Percentiles rank a stretch among this genome's conserved stretches.
These are phyloP conservation scores for Drosophila ficusphila DNA, from an alignment of 1,140 invertebrate species.

Conservation along the genomic window DNA sequence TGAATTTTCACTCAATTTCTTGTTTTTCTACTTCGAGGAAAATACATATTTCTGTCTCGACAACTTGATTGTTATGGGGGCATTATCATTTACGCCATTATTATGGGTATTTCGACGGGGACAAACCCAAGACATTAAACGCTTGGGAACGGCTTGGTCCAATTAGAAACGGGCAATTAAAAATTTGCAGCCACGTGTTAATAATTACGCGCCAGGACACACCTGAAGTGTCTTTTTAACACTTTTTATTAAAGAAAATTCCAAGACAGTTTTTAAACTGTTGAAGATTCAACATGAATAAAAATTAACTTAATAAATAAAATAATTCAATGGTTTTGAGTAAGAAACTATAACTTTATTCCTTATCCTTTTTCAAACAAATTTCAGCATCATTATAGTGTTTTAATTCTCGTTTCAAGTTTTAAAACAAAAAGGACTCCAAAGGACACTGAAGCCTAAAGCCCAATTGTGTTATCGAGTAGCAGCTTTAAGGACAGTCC, in stretches of 20 bases:
- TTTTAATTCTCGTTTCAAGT: too few species aligned
- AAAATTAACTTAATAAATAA: too few species aligned
- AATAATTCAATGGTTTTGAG: too few species aligned
- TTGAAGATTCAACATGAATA: too few species aligned
- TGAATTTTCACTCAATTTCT: constrained; percentile 19
- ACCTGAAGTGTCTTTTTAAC: constrained; percentile 10
- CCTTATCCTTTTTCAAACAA: too few species aligned
- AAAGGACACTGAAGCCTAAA: constrained; percentile 20
- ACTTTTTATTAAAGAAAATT: neutral
- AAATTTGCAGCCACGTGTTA: constrained; percentile 69
- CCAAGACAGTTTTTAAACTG: too few species aligned
- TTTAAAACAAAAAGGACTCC: too few species aligned
- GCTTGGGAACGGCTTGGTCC: constrained; percentile 14
- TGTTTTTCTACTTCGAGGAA: constrained; percentile 3
- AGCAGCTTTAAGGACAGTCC: neutral
- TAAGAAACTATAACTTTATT: too few species aligned
- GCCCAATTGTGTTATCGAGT: too few species aligned
- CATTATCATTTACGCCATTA: constrained; percentile 33
- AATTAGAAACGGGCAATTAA: constrained; percentile 64
- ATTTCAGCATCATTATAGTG: too few species aligned
- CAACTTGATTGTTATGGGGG: constrained; percentile 49
- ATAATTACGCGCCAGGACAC: constrained; percentile 51
- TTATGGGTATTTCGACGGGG: constrained; percentile 4
- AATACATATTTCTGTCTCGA: constrained; percentile 45
- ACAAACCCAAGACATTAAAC: constrained; percentile 4